Percentiles rank a stretch among this genome's conserved stretches.
Conservation (phyloP, 2,888 invertebrate genomes). For the Luperina nickerlii region DNA sequence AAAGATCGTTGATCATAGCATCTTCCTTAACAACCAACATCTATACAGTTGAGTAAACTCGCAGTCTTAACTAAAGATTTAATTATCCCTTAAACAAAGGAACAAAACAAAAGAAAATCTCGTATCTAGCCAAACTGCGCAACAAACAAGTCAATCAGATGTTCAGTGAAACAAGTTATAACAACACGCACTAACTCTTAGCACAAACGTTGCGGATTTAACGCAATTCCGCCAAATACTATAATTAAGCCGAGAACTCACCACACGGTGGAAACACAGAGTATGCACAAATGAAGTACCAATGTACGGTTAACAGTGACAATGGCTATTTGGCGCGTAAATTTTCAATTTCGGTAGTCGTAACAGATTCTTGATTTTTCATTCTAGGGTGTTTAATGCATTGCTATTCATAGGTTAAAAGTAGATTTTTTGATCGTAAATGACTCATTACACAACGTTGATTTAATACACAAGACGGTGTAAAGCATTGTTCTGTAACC, state of each 20-base stretch:
- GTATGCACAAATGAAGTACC: slow-evolving; percentile 29
- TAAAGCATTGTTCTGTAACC: neutral
- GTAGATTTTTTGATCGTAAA: neutral
- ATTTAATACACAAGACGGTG: neutral
- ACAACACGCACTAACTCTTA: slow-evolving; percentile 44
- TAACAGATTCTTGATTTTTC: neutral
- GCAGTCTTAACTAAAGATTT: neutral
- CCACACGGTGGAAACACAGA: slow-evolving; percentile 22
- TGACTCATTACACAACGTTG: neutral
- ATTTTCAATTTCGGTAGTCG: neutral
- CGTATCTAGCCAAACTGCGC: slow-evolving; percentile 1
- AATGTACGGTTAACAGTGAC: neutral
- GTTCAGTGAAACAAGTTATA: slow-evolving; percentile 39
- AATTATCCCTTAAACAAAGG: slow-evolving; percentile 20
- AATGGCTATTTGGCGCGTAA: neutral
- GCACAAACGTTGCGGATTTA: slow-evolving; percentile 35
- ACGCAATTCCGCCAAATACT: slow-evolving; percentile 37
- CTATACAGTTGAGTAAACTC: neutral
- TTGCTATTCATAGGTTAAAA: neutral
- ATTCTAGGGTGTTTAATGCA: neutral
- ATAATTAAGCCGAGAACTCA: slow-evolving; percentile 46
- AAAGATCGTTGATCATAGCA: neutral
- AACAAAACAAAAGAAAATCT: slow-evolving; percentile 22
- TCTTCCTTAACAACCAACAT: neutral
- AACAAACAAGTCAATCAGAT: slow-evolving; percentile 40